Evolutionary conservation across 1,140 invertebrate species (phyloP).

Genomic region (Ooceraea biroi): DNA sequence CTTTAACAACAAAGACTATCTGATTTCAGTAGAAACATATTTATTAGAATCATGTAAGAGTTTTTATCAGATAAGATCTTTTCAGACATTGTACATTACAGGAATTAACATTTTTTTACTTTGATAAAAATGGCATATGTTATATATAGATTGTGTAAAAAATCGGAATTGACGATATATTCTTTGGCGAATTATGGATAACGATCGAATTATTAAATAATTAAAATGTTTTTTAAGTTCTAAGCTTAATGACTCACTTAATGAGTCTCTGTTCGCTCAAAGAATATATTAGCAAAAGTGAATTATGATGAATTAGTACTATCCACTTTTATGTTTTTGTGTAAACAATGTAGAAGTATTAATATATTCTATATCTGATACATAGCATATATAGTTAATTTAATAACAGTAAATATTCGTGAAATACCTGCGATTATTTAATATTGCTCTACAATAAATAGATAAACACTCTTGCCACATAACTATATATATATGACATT

Average conservation of each 20-base stretch:
- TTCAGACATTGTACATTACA: neutral
- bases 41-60: neutral
- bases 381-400: conserved; percentile 3
- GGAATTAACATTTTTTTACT: conserved; percentile 38
- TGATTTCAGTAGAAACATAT: neutral
- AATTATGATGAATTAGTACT: conserved; percentile 7
- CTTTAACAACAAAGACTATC: too few species aligned
- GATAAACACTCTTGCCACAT: neutral
- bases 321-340: neutral
- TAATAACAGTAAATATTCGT: conserved; percentile 7
- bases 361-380: neutral
- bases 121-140: neutral
- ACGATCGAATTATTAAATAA: neutral
- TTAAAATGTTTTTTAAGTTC: neutral
- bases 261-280: neutral
- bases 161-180: neutral
- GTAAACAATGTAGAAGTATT: conserved; percentile 8
- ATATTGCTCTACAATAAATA: neutral
- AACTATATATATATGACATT: neutral
- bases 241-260: neutral
- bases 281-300: neutral
- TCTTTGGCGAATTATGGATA: neutral
- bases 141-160: neutral
- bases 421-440: conserved; percentile 4
- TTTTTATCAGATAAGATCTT: too few species aligned